phyloP scores from a whole-genome alignment of 2,797 vertebrate genomes.

The Melanotaenia boesemani region DNA sequence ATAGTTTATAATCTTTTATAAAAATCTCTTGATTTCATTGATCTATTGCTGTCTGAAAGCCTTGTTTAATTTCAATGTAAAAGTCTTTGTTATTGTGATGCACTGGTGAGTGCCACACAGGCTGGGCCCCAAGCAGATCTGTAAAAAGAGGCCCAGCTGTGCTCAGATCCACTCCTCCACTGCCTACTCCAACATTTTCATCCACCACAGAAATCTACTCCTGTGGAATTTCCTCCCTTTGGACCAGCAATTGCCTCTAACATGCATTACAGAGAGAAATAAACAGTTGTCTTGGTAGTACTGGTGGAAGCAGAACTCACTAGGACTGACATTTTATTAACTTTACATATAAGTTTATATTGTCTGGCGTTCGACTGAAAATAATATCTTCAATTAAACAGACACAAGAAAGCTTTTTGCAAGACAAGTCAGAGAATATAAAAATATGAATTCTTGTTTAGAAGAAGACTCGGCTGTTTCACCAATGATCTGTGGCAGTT shows the following conservation, averaged over 20 bases:
- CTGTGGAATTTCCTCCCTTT: conserved; percentile 81
- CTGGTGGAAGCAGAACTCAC: conserved; percentile 10
- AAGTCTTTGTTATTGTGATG: background rate
- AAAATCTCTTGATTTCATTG: background rate
- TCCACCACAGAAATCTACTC: conserved; percentile 76
- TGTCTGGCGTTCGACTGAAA: background rate
- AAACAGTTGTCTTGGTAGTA: background rate
- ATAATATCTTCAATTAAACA: background rate
- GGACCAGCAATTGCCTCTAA: conserved; percentile 58
- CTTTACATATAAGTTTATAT: background rate
- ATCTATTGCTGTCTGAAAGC: background rate
- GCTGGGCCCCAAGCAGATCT: conserved; percentile 26
- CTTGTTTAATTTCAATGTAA: background rate
- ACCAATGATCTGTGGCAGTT: conserved; percentile 57
- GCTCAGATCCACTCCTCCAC: conserved; percentile 56
- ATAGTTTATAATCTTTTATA: background rate
- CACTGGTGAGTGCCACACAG: conserved; percentile 22
- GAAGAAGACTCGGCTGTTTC: conserved; percentile 23
- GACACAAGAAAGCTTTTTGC: conserved; percentile 1
- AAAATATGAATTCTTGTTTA: conserved; percentile 25
- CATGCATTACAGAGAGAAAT: conserved; percentile 31
- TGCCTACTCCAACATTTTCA: conserved; percentile 72
- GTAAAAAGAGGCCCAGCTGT: conserved; percentile 48
- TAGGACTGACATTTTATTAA: conserved; percentile 3
- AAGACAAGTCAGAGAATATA: conserved; percentile 17